phyloP scores from a whole-genome alignment of 2,888 invertebrate species.

The Trichopria drosophilae region DNA sequence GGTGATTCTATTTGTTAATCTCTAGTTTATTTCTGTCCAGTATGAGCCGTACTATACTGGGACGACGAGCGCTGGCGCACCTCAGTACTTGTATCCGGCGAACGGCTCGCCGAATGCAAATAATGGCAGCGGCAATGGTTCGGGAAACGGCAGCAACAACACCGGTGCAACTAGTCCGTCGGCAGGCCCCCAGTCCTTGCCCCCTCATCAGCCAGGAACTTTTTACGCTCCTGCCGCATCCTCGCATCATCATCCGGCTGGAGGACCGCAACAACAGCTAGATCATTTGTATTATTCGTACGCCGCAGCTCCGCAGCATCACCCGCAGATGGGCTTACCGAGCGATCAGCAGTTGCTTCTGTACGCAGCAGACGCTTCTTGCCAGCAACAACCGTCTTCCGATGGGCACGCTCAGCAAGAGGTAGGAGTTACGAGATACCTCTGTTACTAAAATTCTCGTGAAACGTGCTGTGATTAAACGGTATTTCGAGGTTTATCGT shows the following conservation, averaged over 20 bases:
- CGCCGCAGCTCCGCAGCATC: constrained; percentile 45
- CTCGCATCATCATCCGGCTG: constrained; percentile 19
- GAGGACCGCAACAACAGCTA: constrained; percentile 42
- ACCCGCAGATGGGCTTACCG: constrained; percentile 48
- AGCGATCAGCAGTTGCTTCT: constrained; percentile 53
- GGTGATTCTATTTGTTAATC: too few relatives aligned
- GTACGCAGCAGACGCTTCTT: constrained; percentile 48
- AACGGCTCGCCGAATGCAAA: constrained; percentile 53
- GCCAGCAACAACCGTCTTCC: constrained; percentile 46
- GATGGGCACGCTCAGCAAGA: constrained; percentile 48
- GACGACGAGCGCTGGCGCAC: constrained; percentile 53
- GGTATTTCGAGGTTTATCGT: too few relatives aligned
- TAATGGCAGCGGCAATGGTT: constrained; percentile 41
- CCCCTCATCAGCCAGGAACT: constrained; percentile 43
- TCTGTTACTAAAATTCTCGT: too few relatives aligned
- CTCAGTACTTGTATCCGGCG: constrained; percentile 59
- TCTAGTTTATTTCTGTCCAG: constrained; percentile 40
- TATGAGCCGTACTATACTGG: constrained; percentile 57
- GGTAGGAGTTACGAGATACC: constrained; percentile 43
- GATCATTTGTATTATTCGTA: constrained; percentile 54
- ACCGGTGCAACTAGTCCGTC: constrained; percentile 46
- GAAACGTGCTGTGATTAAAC: too few relatives aligned
- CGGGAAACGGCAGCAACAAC: constrained; percentile 42
- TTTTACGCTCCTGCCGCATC: constrained; percentile 43
- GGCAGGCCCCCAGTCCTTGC: constrained; percentile 42